Evolutionary conservation across 1,140 invertebrate genomes (phyloP).

Genomic region (Drosophila pallidifrons): DNA sequence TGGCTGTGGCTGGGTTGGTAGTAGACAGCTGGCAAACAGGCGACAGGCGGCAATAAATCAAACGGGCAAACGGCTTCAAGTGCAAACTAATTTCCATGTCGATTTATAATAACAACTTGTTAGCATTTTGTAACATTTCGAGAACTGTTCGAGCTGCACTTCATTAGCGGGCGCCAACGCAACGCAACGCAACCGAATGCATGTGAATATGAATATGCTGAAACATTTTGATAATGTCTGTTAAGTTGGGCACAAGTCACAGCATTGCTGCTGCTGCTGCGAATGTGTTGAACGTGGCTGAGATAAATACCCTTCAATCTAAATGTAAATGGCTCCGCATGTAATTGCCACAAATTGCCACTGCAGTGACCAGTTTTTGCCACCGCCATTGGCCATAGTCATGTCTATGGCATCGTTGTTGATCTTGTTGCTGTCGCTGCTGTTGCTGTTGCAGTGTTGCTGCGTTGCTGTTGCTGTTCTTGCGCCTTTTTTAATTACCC

Average conservation of each 20-base stretch:
- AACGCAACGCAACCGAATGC: background rate
- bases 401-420: slow-evolving; percentile 59
- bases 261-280: slow-evolving; percentile 20
- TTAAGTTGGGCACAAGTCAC: slow-evolving; percentile 25
- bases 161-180: slow-evolving; percentile 53
- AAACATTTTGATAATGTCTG: slow-evolving; percentile 51
- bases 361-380: slow-evolving; percentile 81
- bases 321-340: slow-evolving; percentile 84
- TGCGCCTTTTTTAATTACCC: slow-evolving; percentile 84
- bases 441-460: slow-evolving; percentile 43
- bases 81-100: slow-evolving; percentile 84
- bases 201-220: background rate
- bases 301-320: slow-evolving; percentile 84
- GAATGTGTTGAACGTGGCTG: slow-evolving; percentile 35
- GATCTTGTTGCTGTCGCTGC: slow-evolving; percentile 15
- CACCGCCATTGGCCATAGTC: slow-evolving; percentile 54
- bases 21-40: slow-evolving; percentile 79
- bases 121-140: slow-evolving; percentile 78
- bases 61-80: slow-evolving; percentile 78
- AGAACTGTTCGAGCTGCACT: slow-evolving; percentile 44
- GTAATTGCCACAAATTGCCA: slow-evolving; percentile 84
- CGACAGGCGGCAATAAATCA: slow-evolving; percentile 83
- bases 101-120: slow-evolving; percentile 84
- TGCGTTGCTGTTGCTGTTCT: slow-evolving; percentile 64
- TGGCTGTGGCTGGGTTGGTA: slow-evolving; percentile 49